These are phyloP conservation scores for Drosophila leontia DNA, from an alignment of 1,140 invertebrate genomes.

Conservation along the genomic window DNA sequence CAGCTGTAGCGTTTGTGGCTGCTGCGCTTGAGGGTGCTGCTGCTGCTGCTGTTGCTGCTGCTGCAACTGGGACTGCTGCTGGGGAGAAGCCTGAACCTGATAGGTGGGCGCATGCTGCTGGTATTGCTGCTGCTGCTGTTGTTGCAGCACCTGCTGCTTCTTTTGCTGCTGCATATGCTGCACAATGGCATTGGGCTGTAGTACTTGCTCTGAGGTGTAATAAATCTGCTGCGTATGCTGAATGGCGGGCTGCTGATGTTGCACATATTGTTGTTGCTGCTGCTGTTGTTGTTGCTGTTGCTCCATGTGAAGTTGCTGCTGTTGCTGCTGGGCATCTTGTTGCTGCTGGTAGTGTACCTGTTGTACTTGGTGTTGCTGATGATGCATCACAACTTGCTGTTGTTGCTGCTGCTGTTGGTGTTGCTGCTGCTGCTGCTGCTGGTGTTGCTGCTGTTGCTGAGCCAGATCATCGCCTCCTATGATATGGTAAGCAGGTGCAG, in stretches of 20 bases:
- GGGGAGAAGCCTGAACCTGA: constrained; percentile 67
- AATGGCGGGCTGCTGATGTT: constrained; percentile 65
- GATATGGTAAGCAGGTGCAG: constrained; percentile 72
- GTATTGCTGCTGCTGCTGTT: constrained; percentile 61
- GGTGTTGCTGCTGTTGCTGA: constrained; percentile 72
- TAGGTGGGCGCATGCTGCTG: constrained; percentile 61
- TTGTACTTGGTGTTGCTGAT: constrained; percentile 59
- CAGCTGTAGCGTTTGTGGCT: constrained; percentile 76
- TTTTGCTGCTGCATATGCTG: constrained; percentile 84
- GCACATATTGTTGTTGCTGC: constrained; percentile 73
- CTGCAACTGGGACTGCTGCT: constrained; percentile 65
- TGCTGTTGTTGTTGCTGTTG: constrained; percentile 61
- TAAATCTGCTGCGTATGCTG: constrained; percentile 76
- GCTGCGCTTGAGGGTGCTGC: constrained; percentile 64
- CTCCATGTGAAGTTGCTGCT: constrained; percentile 64
- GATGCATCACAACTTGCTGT: constrained; percentile 68
- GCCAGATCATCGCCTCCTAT: constrained; percentile 70
- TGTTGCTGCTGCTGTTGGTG: constrained; percentile 63
- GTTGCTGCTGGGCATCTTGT: constrained; percentile 52
- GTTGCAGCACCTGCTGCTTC: constrained; percentile 58
- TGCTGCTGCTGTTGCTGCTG: constrained; percentile 57
- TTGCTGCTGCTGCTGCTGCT: constrained; percentile 50
- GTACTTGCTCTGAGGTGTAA: constrained; percentile 75
- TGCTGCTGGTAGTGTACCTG: constrained; percentile 67
- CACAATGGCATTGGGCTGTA: constrained; percentile 68